Conservation (phyloP, 2,113 vertebrate species). For the Paradoxurus hermaphroditus region DNA sequence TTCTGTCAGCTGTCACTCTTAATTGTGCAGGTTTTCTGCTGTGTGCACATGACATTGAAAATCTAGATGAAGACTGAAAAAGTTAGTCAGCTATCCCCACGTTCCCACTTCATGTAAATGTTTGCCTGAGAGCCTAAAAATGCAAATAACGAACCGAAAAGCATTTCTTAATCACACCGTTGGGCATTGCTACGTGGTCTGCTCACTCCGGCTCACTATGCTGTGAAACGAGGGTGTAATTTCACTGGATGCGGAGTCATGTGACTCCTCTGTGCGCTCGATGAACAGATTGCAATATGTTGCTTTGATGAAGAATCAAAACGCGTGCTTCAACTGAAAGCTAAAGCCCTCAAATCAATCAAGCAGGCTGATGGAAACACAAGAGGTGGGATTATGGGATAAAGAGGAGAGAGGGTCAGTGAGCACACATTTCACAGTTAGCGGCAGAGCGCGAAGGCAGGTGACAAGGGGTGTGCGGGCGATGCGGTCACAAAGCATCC, state of each 20-base stretch:
- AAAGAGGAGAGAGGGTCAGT: not conserved
- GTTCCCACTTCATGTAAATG: slow-evolving; percentile 40
- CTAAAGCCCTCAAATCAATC: not conserved
- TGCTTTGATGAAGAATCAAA: slow-evolving; percentile 46
- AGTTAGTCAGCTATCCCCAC: not conserved
- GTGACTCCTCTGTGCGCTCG: not conserved
- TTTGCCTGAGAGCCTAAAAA: slow-evolving; percentile 45
- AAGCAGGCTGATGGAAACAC: not conserved
- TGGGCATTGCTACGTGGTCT: slow-evolving; percentile 3
- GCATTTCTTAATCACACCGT: not conserved
- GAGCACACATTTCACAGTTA: fast-evolving
- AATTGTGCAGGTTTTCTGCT: not conserved
- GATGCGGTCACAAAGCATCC: not conserved
- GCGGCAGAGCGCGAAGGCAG: not conserved
- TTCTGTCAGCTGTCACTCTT: not conserved
- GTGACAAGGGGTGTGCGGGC: fast-evolving
- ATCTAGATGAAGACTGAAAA: slow-evolving; percentile 10
- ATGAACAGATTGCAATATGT: not conserved
- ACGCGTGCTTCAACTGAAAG: not conserved
- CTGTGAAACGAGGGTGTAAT: not conserved
- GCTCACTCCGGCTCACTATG: not conserved
- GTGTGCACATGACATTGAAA: slow-evolving; percentile 14
- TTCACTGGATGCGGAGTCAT: not conserved
- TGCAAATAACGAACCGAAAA: slow-evolving; percentile 29
- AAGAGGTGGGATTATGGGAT: not conserved